These are phyloP conservation scores for Drosophila punjabiensis DNA, from an alignment of 1,140 invertebrate genomes.

Conservation along the genomic window DNA sequence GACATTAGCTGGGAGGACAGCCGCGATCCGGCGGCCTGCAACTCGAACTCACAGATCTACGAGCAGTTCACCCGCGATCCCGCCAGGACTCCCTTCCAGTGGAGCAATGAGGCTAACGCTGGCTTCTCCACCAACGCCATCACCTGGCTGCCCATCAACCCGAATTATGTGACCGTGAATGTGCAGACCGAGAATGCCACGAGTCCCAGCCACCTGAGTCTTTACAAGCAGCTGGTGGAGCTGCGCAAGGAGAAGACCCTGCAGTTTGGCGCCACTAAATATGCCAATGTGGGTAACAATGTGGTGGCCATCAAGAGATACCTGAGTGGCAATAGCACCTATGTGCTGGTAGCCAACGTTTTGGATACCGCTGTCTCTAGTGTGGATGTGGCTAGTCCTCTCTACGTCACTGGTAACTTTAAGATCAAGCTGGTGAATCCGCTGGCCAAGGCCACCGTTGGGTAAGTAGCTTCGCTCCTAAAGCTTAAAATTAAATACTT, in stretches of 20 bases:
- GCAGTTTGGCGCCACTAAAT: conserved; percentile 79
- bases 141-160: conserved; percentile 89
- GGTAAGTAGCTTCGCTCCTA: conserved; percentile 42
- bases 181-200: conserved; percentile 48
- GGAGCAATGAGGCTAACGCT: conserved; percentile 86
- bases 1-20: conserved; percentile 86
- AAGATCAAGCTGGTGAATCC: conserved; percentile 63
- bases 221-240: conserved; percentile 73
- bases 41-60: conserved; percentile 85
- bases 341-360: conserved; percentile 70
- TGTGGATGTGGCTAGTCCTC: conserved; percentile 49
- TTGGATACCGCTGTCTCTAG: conserved; percentile 39
- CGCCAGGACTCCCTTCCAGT: conserved; percentile 91
- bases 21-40: conserved; percentile 87
- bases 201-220: conserved; percentile 65
- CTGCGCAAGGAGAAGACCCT: conserved; percentile 75
- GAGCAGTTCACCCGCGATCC: conserved; percentile 88
- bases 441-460: conserved; percentile 40
- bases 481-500: conserved; percentile 2
- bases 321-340: conserved; percentile 47
- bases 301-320: conserved; percentile 64
- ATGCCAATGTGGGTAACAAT: conserved; percentile 63
- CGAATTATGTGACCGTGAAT: conserved; percentile 88
- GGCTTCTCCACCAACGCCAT: conserved; percentile 86
- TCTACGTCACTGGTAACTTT: conserved; percentile 51